A percentile compares a stretch with the other conserved stretches of the same genome.
phyloP scores from a whole-genome alignment of 1,140 invertebrate genomes.

The roundworm (Caenorhabditis elegans) region DNA sequence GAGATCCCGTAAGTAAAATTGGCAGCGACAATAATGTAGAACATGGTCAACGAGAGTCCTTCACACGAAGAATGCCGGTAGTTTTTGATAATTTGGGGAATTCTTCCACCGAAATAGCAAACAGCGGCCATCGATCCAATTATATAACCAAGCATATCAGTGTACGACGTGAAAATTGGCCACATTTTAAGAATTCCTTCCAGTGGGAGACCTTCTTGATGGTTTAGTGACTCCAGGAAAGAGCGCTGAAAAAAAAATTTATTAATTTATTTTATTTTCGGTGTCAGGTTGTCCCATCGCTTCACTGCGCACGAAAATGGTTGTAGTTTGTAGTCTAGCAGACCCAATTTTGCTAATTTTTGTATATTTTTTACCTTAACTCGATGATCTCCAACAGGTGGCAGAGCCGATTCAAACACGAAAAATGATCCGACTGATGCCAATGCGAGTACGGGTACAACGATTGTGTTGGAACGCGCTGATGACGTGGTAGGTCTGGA shows the following conservation, averaged over 20 bases:
- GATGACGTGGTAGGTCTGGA: slow-evolving; percentile 38
- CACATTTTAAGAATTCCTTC: neutral
- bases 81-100: slow-evolving; percentile 64
- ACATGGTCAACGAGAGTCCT: slow-evolving; percentile 62
- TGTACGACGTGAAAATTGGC: slow-evolving; percentile 7
- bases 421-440: slow-evolving; percentile 44
- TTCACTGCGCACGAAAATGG: too few species aligned
- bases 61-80: slow-evolving; percentile 53
- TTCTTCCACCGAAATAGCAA: slow-evolving; percentile 64
- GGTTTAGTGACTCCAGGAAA: slow-evolving; percentile 36
- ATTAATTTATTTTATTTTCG: too few species aligned
- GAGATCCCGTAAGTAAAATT: slow-evolving; percentile 63
- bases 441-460: slow-evolving; percentile 44
- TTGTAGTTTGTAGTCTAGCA: too few species aligned
- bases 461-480: slow-evolving; percentile 50
- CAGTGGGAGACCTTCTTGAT: slow-evolving; percentile 1
- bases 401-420: slow-evolving; percentile 3
- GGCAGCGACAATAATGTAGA: slow-evolving; percentile 65
- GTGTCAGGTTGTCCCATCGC: too few species aligned
- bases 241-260: neutral
- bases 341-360: neutral
- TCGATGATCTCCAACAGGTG: neutral
- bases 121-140: slow-evolving; percentile 63
- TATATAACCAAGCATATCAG: slow-evolving; percentile 59
- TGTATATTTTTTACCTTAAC: neutral